Conservation (phyloP, 2,113 vertebrate genomes). For the Xyrauchen texanus region DNA sequence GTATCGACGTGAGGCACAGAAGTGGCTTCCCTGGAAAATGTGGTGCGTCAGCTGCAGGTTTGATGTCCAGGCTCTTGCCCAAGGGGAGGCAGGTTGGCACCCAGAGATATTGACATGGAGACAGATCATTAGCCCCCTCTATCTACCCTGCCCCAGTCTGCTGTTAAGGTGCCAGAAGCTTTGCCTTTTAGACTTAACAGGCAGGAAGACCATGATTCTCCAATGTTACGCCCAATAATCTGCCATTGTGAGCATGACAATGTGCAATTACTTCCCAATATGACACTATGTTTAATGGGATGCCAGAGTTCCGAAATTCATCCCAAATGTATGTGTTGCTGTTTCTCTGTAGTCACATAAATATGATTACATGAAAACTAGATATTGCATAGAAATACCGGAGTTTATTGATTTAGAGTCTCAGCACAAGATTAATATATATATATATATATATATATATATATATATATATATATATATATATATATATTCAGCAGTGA, state of each 20-base stretch:
- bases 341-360: constrained; percentile 29
- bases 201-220: constrained; percentile 24
- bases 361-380: constrained; percentile 31
- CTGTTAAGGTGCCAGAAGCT: constrained; percentile 42
- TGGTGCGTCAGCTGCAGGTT: constrained; percentile 50
- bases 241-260: constrained; percentile 18
- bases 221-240: constrained; percentile 21
- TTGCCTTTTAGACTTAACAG: constrained; percentile 38
- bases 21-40: constrained; percentile 52
- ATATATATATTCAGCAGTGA: too few relatives aligned
- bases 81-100: constrained; percentile 59
- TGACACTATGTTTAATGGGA: constrained; percentile 37
- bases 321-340: constrained; percentile 3
- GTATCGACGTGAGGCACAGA: constrained; percentile 43
- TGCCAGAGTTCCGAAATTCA: background rate
- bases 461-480: too few relatives aligned
- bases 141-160: constrained; percentile 36
- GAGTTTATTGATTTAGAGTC: constrained; percentile 41
- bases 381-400: constrained; percentile 27
- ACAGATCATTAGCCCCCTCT: constrained; percentile 57
- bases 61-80: constrained; percentile 48
- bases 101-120: constrained; percentile 57
- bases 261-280: constrained; percentile 34
- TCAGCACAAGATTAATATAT: constrained; percentile 2
- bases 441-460: too few relatives aligned